phyloP scores from a whole-genome alignment of 2,888 invertebrate genomes.

The Aphidius colemani region DNA sequence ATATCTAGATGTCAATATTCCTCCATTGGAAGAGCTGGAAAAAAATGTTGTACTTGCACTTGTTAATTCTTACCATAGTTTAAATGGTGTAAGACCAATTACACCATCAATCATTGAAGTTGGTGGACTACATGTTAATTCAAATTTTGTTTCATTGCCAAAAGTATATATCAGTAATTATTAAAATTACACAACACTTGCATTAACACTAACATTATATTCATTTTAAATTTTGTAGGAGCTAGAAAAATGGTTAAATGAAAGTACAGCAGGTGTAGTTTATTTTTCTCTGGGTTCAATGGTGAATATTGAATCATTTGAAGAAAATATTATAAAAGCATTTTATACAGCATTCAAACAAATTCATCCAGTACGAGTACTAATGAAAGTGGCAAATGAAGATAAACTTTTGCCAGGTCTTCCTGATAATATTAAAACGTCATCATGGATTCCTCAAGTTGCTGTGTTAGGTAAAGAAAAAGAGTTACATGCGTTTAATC shows the following conservation, averaged over 20 bases:
- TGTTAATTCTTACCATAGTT: constrained; percentile 32
- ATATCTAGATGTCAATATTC: constrained; percentile 35
- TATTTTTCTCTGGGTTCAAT: constrained; percentile 43
- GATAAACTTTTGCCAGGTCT: constrained; percentile 36
- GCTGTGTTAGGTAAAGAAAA: constrained; percentile 39
- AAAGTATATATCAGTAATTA: background rate
- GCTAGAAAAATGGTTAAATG: constrained; percentile 40
- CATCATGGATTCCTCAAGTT: constrained; percentile 44
- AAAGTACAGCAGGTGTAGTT: constrained; percentile 38
- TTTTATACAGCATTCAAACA: constrained; percentile 34
- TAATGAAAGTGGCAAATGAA: constrained; percentile 39
- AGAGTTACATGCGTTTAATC: too few species aligned
- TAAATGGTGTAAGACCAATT: constrained; percentile 31
- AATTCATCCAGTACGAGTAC: constrained; percentile 34
- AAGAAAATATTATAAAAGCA: constrained; percentile 36
- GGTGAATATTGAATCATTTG: constrained; percentile 39
- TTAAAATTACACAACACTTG: background rate
- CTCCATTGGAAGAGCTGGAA: constrained; percentile 33
- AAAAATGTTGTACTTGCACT: constrained; percentile 30
- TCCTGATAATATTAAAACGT: constrained; percentile 38
- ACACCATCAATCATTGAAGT: constrained; percentile 32
- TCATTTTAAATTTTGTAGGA: constrained; percentile 30
- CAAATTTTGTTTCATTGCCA: constrained; percentile 16
- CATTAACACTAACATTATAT: background rate
- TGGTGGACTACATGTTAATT: constrained; percentile 34